phyloP scores from a whole-genome alignment of 2,888 invertebrate species.

The Drosophila ustulata region DNA sequence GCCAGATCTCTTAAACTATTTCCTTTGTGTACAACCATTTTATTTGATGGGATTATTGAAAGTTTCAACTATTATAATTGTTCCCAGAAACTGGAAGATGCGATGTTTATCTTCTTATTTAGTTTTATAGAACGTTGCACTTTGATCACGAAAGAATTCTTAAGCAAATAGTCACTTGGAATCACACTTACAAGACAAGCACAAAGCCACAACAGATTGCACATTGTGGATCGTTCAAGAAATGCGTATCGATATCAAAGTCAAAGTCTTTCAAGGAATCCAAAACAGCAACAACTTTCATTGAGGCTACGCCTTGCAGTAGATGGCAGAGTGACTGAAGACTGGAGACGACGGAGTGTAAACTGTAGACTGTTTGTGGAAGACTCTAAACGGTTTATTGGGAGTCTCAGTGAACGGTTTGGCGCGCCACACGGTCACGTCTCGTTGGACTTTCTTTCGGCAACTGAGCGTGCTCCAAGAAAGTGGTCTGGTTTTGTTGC shows the following conservation, averaged over 20 bases:
- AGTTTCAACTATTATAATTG: no score
- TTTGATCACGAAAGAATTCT: not conserved
- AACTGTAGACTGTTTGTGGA: conserved; percentile 3
- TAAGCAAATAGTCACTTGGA: conserved; percentile 1
- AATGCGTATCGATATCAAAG: conserved; percentile 18
- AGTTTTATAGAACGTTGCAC: not conserved
- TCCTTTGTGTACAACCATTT: no score
- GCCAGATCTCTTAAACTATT: no score
- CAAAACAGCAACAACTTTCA: conserved; percentile 49
- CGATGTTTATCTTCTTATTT: no score
- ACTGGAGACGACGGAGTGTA: conserved; percentile 1
- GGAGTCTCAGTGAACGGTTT: conserved; percentile 33
- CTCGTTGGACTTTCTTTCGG: conserved; percentile 83
- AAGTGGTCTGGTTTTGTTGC: conserved; percentile 84
- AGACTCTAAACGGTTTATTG: conserved; percentile 15
- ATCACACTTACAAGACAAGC: conserved; percentile 65
- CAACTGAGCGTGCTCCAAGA: conserved; percentile 83
- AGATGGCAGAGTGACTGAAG: conserved; percentile 6
- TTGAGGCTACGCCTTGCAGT: conserved; percentile 37
- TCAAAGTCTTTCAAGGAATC: conserved; percentile 20
- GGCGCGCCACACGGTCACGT: conserved; percentile 63
- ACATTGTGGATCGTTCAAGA: conserved; percentile 50
- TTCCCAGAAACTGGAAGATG: no score
- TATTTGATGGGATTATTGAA: no score
- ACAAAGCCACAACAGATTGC: conserved; percentile 51